phyloP scores from a whole-genome alignment of 2,797 vertebrate species.

The Hybognathus amarus region DNA sequence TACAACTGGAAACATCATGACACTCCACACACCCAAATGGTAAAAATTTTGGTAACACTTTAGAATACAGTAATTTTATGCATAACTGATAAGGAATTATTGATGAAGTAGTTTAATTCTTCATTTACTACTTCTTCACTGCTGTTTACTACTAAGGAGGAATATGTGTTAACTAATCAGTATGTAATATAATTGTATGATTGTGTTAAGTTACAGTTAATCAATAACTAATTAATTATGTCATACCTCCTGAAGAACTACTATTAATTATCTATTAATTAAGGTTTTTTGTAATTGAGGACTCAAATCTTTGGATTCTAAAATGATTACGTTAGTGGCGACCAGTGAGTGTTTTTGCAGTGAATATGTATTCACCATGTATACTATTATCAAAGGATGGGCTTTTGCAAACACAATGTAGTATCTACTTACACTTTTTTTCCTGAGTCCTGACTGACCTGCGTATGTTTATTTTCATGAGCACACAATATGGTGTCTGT shows the following conservation, averaged over 20 bases:
- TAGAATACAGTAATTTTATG: too few relatives aligned
- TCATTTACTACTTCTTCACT: too few relatives aligned
- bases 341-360: not conserved
- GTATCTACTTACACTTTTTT: not conserved
- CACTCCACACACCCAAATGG: not conserved
- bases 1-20: not conserved
- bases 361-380: not conserved
- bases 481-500: not conserved
- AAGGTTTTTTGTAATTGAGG: not conserved
- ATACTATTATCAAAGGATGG: not conserved
- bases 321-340: not conserved
- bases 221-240: too few relatives aligned
- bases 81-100: too few relatives aligned
- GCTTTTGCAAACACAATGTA: constrained; percentile 11
- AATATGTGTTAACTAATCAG: too few relatives aligned
- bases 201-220: too few relatives aligned
- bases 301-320: not conserved
- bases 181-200: too few relatives aligned
- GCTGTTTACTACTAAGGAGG: too few relatives aligned
- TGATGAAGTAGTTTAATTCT: too few relatives aligned
- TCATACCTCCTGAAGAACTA: too few relatives aligned
- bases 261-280: too few relatives aligned
- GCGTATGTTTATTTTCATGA: not conserved
- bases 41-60: too few relatives aligned
- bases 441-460: not conserved